Conservation (phyloP, 2,113 vertebrate species). For the Serinus canaria region DNA sequence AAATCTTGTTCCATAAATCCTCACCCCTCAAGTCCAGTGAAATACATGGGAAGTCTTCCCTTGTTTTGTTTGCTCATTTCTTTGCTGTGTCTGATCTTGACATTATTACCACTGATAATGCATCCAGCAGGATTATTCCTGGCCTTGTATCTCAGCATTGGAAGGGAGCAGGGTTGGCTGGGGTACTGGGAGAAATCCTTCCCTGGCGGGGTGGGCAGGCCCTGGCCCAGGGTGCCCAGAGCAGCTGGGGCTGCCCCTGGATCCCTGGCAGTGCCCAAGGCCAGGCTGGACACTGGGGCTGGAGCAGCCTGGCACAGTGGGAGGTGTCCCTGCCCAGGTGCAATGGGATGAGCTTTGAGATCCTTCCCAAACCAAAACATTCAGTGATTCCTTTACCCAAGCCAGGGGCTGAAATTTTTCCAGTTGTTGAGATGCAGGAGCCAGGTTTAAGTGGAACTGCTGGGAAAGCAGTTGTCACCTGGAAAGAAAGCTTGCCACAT, state of each 20-base stretch:
- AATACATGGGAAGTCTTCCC: neutral
- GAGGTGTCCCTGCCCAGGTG: neutral
- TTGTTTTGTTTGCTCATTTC: neutral
- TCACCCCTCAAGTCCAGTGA: neutral
- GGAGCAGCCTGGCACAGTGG: neutral
- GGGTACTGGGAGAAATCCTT: neutral
- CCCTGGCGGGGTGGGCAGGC: neutral
- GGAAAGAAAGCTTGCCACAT: neutral
- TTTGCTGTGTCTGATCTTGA: neutral
- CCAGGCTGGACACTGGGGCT: neutral
- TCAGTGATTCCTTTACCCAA: neutral
- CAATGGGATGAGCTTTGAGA: neutral
- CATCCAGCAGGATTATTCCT: neutral
- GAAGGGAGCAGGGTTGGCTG: neutral
- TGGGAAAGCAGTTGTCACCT: neutral
- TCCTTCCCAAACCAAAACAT: neutral
- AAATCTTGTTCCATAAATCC: neutral
- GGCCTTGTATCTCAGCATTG: neutral
- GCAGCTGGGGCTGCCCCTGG: neutral
- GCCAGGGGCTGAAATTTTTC: neutral
- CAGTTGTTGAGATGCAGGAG: neutral
- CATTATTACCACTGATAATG: neutral
- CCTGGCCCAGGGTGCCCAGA: neutral
- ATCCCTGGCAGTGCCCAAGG: neutral
- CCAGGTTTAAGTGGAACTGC: neutral